Evolutionary conservation across 2,888 invertebrate genomes (phyloP).

Genomic region (Anagyrus pseudococci): DNA sequence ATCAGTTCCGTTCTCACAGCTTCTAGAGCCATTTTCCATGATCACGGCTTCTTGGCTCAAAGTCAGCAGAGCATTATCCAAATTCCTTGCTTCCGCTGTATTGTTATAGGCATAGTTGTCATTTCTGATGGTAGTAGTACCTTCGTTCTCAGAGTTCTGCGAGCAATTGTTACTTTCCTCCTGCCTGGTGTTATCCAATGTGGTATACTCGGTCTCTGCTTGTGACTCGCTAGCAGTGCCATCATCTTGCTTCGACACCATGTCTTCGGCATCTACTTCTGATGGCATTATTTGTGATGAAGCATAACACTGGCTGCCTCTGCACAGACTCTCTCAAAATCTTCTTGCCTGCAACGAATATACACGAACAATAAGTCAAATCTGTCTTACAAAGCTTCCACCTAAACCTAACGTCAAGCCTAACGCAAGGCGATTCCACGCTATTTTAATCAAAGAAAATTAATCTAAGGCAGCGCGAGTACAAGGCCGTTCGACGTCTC

Average conservation of each 20-base stretch:
- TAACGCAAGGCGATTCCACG: no score
- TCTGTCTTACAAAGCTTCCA: no score
- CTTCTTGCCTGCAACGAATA: no score
- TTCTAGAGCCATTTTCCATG: slow-evolving; percentile 38
- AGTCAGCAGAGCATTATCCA: slow-evolving; percentile 27
- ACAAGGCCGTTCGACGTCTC: no score
- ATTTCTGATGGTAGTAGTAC: slow-evolving; percentile 28
- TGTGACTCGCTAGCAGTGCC: slow-evolving; percentile 43
- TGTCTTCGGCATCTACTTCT: slow-evolving; percentile 45
- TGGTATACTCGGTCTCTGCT: slow-evolving; percentile 37
- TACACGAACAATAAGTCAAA: no score
- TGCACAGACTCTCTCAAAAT: no score
- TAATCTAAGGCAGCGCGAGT: no score
- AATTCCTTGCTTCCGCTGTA: slow-evolving; percentile 26
- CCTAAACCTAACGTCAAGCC: no score
- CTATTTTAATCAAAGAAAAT: no score
- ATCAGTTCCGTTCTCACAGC: slow-evolving; percentile 15
- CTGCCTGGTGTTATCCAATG: slow-evolving; percentile 31
- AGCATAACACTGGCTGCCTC: no score
- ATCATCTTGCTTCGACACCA: slow-evolving; percentile 47
- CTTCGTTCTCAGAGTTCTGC: slow-evolving; percentile 29
- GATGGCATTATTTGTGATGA: slow-evolving; percentile 50
- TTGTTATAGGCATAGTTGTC: slow-evolving; percentile 33
- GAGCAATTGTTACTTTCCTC: slow-evolving; percentile 35
- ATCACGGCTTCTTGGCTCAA: slow-evolving; percentile 25